Evolutionary conservation across 2,797 vertebrate species (phyloP), one percentile per base, ranked within the genome.

Genomic region (Brachymystax lenok): DNA sequence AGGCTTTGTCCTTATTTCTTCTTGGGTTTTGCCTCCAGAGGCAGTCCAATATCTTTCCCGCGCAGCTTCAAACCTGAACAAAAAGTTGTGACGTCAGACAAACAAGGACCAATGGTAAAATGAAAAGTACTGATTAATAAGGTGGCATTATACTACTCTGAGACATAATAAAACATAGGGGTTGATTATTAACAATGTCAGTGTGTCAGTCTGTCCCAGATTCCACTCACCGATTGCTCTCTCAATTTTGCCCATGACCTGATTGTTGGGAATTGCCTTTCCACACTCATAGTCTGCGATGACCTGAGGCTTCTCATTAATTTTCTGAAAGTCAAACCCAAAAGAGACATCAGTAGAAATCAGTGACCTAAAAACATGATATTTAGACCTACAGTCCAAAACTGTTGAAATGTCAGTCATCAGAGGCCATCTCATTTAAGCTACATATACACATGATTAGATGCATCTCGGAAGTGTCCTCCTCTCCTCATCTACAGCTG

Each of bases 281-380:
- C 98, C 97, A 0, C 91, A 84, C 81, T 99, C 97, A 0, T 99
- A 99, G 87, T 99, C 98, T 0, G 96, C 96, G 0, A 99, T 98
- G 77, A 99, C 93, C 88, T 99, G 97, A 1, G 97, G 98, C 85
- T 99, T 99, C 82, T 99, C 97, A 0, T 98, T 99, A 88, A 99
- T 97, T 96, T 96, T 98, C 97, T 99, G 80, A 50, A 24, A 5
- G 74, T 5, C 73, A 35, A 82, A 50, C 21, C 7, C 54, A 61
- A 35, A 0, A 66, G 24, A 66, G 19, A 64, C 61, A 64, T 24
- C 12, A 64, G 21, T 14, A 64, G 4, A 64, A 24, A 64, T 64
- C 61, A 5, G 61, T 64, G 3, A 13, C 61, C 13, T 28, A 14
- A 30, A 27, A 66, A 28, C 13, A 28, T 66, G 13, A 4, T 16